Evolutionary conservation across 2,797 vertebrate species (phyloP).

Genomic region (Zalophus californianus): DNA sequence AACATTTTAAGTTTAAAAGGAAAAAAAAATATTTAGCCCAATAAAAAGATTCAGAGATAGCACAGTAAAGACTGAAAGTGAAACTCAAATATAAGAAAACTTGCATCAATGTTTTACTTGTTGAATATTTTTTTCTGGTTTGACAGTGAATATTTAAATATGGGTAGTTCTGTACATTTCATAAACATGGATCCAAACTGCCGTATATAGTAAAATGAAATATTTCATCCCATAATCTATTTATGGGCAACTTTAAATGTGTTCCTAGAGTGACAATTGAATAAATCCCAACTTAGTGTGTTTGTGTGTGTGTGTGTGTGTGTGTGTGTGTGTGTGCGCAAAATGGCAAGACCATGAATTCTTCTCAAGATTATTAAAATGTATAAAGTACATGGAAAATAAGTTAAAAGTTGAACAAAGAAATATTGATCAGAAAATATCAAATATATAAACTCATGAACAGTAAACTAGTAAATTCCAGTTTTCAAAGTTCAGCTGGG

Average conservation of each 20-base stretch:
- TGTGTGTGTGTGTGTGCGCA: rapidly evolving
- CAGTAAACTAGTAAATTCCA: conserved; percentile 61
- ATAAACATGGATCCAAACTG: background rate
- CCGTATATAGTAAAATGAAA: background rate
- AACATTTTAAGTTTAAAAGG: conserved; percentile 33
- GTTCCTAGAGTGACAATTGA: conserved; percentile 43
- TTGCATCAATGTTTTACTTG: background rate
- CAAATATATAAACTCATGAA: conserved; percentile 39
- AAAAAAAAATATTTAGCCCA: background rate
- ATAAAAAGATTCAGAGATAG: background rate
- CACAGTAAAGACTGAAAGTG: background rate
- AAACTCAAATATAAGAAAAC: conserved; percentile 4
- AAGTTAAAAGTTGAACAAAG: conserved; percentile 30
- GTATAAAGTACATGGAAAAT: conserved; percentile 30
- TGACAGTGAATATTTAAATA: background rate
- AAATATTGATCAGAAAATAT: conserved; percentile 56
- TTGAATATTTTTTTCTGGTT: background rate
- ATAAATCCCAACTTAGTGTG: conserved; percentile 12
- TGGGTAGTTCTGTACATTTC: background rate
- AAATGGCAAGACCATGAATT: background rate
- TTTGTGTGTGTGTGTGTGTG: background rate
- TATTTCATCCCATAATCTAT: background rate
- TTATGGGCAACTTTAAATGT: conserved; percentile 35
- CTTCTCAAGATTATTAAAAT: conserved; percentile 42
- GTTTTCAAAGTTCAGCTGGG: conserved; percentile 72